Percentiles rank a stretch among this genome's conserved stretches.
Evolutionary conservation across 92 coral and sea anemone species (phyloP).

Genomic region (Palythoa heliodiscus): DNA sequence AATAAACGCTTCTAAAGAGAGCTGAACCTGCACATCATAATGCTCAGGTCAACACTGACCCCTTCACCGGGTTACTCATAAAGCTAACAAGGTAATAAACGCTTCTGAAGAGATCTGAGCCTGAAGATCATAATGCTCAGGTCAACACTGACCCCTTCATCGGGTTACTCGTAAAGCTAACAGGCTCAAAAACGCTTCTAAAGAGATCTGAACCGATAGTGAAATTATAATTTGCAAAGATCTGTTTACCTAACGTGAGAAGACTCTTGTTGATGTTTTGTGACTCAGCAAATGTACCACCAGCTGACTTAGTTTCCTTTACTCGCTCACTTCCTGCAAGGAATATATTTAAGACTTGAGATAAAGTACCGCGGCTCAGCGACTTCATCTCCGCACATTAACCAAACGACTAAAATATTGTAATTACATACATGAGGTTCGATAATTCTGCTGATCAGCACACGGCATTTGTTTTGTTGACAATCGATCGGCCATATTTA

Average conservation of each 20-base stretch:
- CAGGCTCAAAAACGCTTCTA: too few species aligned
- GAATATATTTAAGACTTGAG: not conserved
- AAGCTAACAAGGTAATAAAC: too few species aligned
- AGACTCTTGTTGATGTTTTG: constrained; percentile 97
- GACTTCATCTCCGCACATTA: not conserved
- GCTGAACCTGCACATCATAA: too few species aligned
- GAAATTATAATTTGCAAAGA: not conserved
- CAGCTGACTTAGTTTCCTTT: constrained; percentile 92
- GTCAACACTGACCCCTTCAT: too few species aligned
- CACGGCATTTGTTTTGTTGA: not conserved
- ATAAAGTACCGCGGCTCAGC: not conserved
- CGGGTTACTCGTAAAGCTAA: too few species aligned
- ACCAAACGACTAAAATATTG: not conserved
- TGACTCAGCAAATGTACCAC: constrained; percentile 92
- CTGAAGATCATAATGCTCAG: too few species aligned
- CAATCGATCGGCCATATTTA: not conserved
- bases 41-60: too few species aligned
- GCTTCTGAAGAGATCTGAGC: too few species aligned
- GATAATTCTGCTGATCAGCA: not conserved
- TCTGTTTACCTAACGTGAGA: constrained; percentile 82
- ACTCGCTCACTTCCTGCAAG: constrained; percentile 75
- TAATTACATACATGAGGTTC: not conserved
- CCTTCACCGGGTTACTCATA: too few species aligned
- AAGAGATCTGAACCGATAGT: not conserved
- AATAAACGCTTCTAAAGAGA: too few species aligned